Evolutionary conservation across 1,140 invertebrate species (phyloP).

Genomic region (Diploscapter pachys): DNA sequence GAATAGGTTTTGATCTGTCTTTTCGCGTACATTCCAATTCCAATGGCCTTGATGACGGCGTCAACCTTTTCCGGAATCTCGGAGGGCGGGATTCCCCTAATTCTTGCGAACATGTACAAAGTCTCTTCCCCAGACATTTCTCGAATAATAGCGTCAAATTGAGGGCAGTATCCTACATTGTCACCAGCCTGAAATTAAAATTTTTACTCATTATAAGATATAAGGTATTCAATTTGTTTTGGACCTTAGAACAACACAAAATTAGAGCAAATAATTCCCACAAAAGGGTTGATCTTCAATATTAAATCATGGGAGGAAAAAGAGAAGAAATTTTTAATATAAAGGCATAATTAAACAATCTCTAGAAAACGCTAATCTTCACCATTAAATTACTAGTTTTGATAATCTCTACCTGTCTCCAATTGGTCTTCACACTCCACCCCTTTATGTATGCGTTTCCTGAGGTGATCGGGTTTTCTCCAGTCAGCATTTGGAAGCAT

Average conservation of each 20-base stretch:
- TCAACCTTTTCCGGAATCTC: slow-evolving; percentile 37
- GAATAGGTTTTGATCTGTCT: slow-evolving; percentile 51
- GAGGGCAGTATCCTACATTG: slow-evolving; percentile 66
- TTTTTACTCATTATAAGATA: slow-evolving; percentile 1
- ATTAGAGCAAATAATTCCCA: no score
- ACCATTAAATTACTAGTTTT: no score
- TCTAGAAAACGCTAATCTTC: no score
- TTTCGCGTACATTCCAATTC: slow-evolving; percentile 46
- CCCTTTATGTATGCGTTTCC: slow-evolving; percentile 66
- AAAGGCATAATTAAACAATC: no score
- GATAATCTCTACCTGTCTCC: slow-evolving; percentile 32
- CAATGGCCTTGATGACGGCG: slow-evolving; percentile 47
- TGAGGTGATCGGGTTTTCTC: slow-evolving; percentile 68
- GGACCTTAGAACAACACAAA: no score
- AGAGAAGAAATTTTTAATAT: no score
- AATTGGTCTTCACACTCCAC: slow-evolving; percentile 57
- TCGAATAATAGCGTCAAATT: slow-evolving; percentile 74
- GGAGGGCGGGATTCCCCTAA: slow-evolving; percentile 43
- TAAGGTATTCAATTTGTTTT: no score
- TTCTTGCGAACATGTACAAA: slow-evolving; percentile 61
- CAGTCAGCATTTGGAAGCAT: slow-evolving; percentile 72
- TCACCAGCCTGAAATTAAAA: slow-evolving; percentile 26
- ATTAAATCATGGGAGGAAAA: no score
- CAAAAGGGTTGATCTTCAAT: no score
- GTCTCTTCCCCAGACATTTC: slow-evolving; percentile 77